These are phyloP conservation scores for Orbicella faveolata DNA, from an alignment of 64 coral and sea anemone species.

Conservation along the genomic window DNA sequence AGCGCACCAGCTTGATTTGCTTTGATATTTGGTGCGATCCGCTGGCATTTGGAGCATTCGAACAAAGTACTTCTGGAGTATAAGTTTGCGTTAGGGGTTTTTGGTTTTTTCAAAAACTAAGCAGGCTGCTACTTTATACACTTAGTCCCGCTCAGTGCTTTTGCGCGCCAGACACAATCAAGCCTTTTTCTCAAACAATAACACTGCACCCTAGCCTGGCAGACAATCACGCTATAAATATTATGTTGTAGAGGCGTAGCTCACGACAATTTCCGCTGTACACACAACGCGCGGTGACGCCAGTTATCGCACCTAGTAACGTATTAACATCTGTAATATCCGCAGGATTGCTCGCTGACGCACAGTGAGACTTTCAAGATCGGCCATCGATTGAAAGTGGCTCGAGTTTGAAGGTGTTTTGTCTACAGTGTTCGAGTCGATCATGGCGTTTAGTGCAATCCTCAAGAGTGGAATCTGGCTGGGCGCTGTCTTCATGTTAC, in stretches of 20 bases:
- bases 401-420: conserved; percentile 35
- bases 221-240: neutral
- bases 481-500: neutral
- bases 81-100: neutral
- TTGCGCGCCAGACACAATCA: conserved; percentile 2
- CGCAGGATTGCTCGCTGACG: conserved; percentile 2
- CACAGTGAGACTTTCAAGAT: neutral
- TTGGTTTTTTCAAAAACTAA: neutral
- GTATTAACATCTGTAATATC: conserved; percentile 10
- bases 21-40: neutral
- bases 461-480: conserved; percentile 1
- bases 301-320: neutral
- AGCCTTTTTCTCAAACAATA: neutral
- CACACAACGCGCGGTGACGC: neutral
- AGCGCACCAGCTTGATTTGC: neutral
- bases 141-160: too few relatives aligned
- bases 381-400: conserved; percentile 7
- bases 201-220: neutral
- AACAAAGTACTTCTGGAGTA: neutral
- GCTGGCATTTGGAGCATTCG: neutral
- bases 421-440: conserved; percentile 1
- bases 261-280: conserved; percentile 29
- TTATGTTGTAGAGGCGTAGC: neutral
- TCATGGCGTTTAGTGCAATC: neutral
- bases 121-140: neutral